Percentiles rank a stretch among this genome's conserved stretches.
Evolutionary conservation across 2,113 vertebrate genomes (phyloP).

Genomic region (Pollimyrus isidori): DNA sequence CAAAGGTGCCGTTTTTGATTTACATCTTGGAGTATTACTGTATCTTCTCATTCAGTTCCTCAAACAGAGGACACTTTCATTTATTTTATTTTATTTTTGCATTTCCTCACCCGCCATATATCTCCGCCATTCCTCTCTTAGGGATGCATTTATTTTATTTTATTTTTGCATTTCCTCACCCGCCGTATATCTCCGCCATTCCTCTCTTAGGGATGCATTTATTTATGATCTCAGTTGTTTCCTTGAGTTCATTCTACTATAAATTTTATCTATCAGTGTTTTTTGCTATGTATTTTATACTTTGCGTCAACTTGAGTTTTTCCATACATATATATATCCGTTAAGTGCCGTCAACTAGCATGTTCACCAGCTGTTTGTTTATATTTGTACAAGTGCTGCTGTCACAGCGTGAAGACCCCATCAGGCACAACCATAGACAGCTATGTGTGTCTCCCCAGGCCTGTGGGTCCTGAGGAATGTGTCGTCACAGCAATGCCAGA

Average conservation of each 20-base stretch:
- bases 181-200: conserved; percentile 25
- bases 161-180: conserved; percentile 17
- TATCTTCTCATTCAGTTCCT: background rate
- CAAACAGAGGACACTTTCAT: background rate
- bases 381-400: background rate
- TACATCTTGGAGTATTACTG: conserved; percentile 24
- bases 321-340: background rate
- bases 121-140: conserved; percentile 29
- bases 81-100: background rate
- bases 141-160: conserved; percentile 37
- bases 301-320: background rate
- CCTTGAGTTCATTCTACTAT: conserved; percentile 27
- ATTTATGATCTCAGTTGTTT: conserved; percentile 31
- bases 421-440: background rate
- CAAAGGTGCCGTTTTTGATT: conserved; percentile 16
- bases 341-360: background rate
- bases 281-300: background rate
- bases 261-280: background rate
- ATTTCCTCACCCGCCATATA: conserved; percentile 24
- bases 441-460: background rate
- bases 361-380: background rate
- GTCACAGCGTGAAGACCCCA: background rate
- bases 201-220: conserved; percentile 39
- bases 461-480: background rate
- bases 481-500: background rate